Evolutionary conservation across 1,140 invertebrate genomes (phyloP).

Genomic region (Drosophila insularis): DNA sequence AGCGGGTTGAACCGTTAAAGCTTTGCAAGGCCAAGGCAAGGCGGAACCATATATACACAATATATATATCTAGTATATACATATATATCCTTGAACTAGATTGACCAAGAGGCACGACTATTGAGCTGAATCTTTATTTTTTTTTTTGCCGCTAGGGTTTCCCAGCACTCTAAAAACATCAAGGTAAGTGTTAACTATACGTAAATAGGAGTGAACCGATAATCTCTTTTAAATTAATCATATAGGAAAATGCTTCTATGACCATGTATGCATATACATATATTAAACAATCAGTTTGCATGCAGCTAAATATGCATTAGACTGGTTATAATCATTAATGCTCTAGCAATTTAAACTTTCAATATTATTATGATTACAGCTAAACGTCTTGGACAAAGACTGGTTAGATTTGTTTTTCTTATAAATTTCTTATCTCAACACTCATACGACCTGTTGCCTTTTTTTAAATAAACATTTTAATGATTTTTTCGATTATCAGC

Average conservation of each 20-base stretch:
- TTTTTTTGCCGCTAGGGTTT: slow-evolving; percentile 2
- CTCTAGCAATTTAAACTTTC: not conserved
- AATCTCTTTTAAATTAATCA: slow-evolving; percentile 46
- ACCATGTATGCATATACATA: not conserved
- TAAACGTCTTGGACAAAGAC: too few species aligned
- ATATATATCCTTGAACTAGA: slow-evolving; percentile 36
- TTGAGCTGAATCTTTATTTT: not conserved
- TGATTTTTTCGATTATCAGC: too few species aligned
- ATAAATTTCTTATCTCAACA: too few species aligned
- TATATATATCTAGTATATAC: not conserved
- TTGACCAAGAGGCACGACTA: slow-evolving; percentile 4
- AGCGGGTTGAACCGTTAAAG: slow-evolving; percentile 11
- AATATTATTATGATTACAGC: not conserved
- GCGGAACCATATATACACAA: slow-evolving; percentile 19
- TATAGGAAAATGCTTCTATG: slow-evolving; percentile 33
- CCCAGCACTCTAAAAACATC: not conserved
- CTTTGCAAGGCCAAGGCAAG: not conserved
- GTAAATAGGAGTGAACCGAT: slow-evolving; percentile 3
- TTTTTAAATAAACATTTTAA: too few species aligned
- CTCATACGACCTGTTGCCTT: slow-evolving; percentile 1
- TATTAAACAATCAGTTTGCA: not conserved
- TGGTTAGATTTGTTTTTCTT: too few species aligned
- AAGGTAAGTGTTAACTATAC: not conserved
- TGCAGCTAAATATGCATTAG: not conserved
- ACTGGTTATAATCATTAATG: not conserved